Evolutionary conservation across 1,140 invertebrate species (phyloP), one percentile per base, ranked within the genome.

Genomic region (Triops longicaudatus): DNA sequence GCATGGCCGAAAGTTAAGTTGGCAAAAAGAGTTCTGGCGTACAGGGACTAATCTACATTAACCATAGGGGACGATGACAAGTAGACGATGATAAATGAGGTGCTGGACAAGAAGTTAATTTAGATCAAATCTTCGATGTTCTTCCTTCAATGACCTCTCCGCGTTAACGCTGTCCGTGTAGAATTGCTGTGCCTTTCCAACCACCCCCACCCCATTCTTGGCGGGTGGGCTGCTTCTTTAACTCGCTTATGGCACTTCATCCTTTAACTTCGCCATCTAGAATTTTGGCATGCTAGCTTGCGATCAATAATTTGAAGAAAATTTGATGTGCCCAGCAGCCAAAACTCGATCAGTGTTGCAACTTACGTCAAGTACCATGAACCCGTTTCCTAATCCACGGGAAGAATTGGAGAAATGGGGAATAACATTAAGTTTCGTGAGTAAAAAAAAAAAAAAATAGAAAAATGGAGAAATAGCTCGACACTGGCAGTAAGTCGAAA

Each of bases 51-150:
- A 63, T 63, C 50, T 63, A 63, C 50, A 22, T 22, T 63, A 63
- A 63, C 50, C 50, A 63, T 63, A 63, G 50, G 50, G 31, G 50
- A n/a, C 22, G 50, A 63, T 63, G 50, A 63, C 50, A 63, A 63
- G 50, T 63, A 63, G 50, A 63, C 50, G 50, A 63, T 63, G 50
- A 63, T 63, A 14, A 22, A 63, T 63, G 50, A 63, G 50, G 50
- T 63, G 50, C 50, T 63, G 50, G 50, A 63, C 50, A 63, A 63
- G 50, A 63, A 63, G 50, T 63, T 63, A 63, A 63, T 63, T 63
- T 63, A 63, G 50, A 63, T 63, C 50, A 63, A 63, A 63, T 63
- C 50, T 22, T 5, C 22, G n/a, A 0, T 63, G 50, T 63, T 63
- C 31, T 37, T 63, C 50, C 50, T n/a, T 22, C 22, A 17, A 63